Evolutionary conservation across 2,888 invertebrate genomes (phyloP), one percentile per base, ranked within the genome.

Genomic region (Lacanobia wlatinum): DNA sequence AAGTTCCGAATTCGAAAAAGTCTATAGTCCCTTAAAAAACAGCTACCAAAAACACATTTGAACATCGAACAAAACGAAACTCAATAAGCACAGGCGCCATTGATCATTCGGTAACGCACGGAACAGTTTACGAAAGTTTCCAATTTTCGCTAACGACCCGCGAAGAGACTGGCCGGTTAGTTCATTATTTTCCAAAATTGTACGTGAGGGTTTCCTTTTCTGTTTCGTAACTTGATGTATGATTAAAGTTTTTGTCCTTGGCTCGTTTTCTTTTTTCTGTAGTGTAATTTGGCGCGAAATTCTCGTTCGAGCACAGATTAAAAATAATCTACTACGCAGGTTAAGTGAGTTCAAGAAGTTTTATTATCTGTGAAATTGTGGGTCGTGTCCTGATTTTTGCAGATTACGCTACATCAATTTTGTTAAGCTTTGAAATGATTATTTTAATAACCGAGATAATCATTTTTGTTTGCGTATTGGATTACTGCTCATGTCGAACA

Each of bases 141-240:
- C 88, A 91, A 93, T 92, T 88, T 88, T 85, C 91, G 93, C 89
- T 94, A 94, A 94, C 95, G 92, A 94, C 93, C 90, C 89, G 90
- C 88, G 87, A 90, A 89, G 89, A 92, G 92, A 92, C 91, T 92
- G 90, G 88, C 84, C 89, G 90, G 90, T 90, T 91, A 92, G 91
- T 95, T 94, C 93, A 95, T 95, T 95, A 95, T 95, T 94, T 94
- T 92, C 89, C 88, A 90, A 94, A 94, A 93, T 90, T 92, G 92
- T 90, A 89, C 90, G 89, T 87, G 86, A 84, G 86, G 83, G 86
- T 82, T 79, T 78, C 80, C 77, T 70, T 83, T 80, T 82, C 73
- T 80, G 77, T 85, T 85, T 85, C 76, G 80, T 80, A 75, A 77
- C 77, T 82, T 87, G 88, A 87, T 87, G 76, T 87, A 87, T 91